Evolutionary conservation across 2,888 invertebrate species (phyloP).

Genomic region (Dryomyza anilis): DNA sequence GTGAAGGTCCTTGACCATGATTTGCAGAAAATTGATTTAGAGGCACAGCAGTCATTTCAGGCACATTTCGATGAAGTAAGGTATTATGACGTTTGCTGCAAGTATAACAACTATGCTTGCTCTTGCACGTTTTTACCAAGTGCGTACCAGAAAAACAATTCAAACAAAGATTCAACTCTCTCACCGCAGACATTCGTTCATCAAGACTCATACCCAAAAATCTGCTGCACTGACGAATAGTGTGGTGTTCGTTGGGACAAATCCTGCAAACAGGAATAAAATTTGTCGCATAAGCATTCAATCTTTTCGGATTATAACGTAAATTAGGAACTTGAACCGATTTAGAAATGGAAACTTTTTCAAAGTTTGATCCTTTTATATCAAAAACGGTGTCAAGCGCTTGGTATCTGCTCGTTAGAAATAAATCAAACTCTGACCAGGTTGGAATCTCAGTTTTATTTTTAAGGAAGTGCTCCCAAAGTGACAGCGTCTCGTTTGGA

Average conservation of each 20-base stretch:
- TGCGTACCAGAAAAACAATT: constrained; percentile 25
- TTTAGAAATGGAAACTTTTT: too few species aligned
- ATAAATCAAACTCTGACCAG: constrained; percentile 13
- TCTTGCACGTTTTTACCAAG: constrained; percentile 9
- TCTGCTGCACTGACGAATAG: constrained; percentile 1
- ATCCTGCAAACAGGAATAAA: background rate
- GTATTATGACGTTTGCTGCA: constrained; percentile 23
- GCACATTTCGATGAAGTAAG: constrained; percentile 11
- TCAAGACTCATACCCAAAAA: constrained; percentile 3
- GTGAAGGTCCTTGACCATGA: too few species aligned
- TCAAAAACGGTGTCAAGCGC: constrained; percentile 1
- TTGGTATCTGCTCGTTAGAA: constrained; percentile 18
- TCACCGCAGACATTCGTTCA: constrained; percentile 10
- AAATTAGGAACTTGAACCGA: background rate
- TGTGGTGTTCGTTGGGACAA: constrained; percentile 2
- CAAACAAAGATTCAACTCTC: constrained; percentile 14
- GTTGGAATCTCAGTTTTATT: background rate
- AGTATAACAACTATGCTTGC: constrained; percentile 4
- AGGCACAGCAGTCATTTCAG: background rate
- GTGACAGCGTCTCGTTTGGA: background rate
- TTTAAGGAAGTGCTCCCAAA: background rate
- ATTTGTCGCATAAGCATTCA: background rate
- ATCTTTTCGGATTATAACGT: background rate
- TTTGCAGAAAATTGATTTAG: background rate
- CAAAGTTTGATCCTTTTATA: background rate